phyloP scores from a whole-genome alignment of 2,797 vertebrate genomes.

The Gobionotothen gibberifrons region DNA sequence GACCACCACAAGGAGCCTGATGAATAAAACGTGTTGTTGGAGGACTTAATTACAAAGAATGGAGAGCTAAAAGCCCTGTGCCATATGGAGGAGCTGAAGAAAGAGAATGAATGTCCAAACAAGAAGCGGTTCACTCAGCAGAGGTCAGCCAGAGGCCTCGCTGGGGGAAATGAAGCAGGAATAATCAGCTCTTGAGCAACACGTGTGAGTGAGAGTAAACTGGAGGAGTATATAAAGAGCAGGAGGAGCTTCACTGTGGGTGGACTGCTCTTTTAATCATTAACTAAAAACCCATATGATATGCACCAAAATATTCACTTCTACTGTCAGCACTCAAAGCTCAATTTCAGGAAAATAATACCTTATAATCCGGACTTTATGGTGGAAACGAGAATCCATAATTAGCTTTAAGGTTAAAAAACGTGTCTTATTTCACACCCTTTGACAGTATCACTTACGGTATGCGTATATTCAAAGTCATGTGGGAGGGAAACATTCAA shows the following conservation, averaged over 20 bases:
- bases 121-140: neutral
- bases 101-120: neutral
- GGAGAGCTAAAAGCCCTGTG: slow-evolving; percentile 13
- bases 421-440: no score
- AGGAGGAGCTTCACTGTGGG: neutral
- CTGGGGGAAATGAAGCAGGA: slow-evolving; percentile 37
- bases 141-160: neutral
- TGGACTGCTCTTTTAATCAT: slow-evolving; percentile 39
- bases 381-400: no score
- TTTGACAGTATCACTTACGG: neutral
- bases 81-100: slow-evolving; percentile 22
- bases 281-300: slow-evolving; percentile 12
- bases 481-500: no score
- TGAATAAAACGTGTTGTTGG: neutral
- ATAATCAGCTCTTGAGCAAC: slow-evolving; percentile 44
- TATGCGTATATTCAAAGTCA: neutral
- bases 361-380: neutral
- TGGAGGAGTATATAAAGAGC: neutral
- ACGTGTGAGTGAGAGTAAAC: slow-evolving; percentile 20
- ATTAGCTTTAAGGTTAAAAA: neutral
- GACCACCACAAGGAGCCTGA: neutral
- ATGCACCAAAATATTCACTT: neutral
- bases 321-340: neutral
- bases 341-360: neutral
- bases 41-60: slow-evolving; percentile 15